Evolutionary conservation across 2,888 invertebrate genomes (phyloP), one percentile per base, ranked within the genome.

Genomic region (Campoplex capitator): DNA sequence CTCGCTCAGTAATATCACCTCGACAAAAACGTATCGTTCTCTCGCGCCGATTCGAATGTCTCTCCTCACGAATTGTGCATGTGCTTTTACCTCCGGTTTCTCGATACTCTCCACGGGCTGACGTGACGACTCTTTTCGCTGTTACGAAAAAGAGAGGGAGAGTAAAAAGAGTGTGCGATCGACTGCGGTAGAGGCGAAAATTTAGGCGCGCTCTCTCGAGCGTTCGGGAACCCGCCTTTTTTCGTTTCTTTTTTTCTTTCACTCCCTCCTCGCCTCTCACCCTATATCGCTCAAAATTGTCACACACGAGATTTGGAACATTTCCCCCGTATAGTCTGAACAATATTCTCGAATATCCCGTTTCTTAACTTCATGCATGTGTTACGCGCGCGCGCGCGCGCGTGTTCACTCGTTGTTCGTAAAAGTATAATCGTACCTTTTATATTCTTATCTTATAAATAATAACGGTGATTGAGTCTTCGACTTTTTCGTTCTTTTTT

Each of bases 21-120:
- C 67, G 54, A 67, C 48, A 68, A 78, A 78, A n/a, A 35, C 48
- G 51, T 67, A 67, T 51, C 78, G 78, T 68, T 45, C 42, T 77
- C 62, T n/a, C n/a, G 45, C 62, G 51, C 35, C 48, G 11, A 32
- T 65, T 45, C 35, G 77, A 35, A 32, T 35, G 48, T 67, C 35
- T 67, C 35, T 67, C 51, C 32, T 32, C 38, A 28, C 58, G 35
- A 35, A 35, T 23, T 73, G n/a, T 51, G 73, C 73, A 35, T 51
- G 71, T 74, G 54, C 38, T 74, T 18, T 74, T 56, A 35, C 38
- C 23, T 35, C 38, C 23, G 38, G 23, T 74, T 8, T 35, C 54
- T 74, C 58, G 23, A 11, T 42, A 23, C 74, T 75, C 74, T 23
- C 58, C 3, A 42, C 23, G 38, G 58, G 32, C 28, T 23, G 23